Percentiles rank a stretch among this genome's conserved stretches.
Evolutionary conservation across 1,140 invertebrate species (phyloP).

Genomic region (Drosophila fuyamai): DNA sequence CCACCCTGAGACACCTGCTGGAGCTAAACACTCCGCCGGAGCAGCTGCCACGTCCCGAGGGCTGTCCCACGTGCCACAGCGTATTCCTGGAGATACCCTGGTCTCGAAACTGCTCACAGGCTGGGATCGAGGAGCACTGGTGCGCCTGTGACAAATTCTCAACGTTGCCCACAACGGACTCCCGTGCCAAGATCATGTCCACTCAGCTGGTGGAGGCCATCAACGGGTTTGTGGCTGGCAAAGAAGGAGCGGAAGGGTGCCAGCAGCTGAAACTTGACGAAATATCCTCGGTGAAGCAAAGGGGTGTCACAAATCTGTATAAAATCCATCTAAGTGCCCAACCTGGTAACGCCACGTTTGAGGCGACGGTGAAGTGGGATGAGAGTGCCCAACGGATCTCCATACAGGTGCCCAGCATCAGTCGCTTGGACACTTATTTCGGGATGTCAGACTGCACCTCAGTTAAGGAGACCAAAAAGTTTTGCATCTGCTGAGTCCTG

Average conservation of each 20-base stretch:
- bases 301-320: conserved; percentile 15
- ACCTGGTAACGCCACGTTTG: conserved; percentile 85
- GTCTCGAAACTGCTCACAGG: conserved; percentile 89
- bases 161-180: conserved; percentile 71
- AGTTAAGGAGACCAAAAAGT: conserved; percentile 85
- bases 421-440: conserved; percentile 87
- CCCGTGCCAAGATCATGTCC: conserved; percentile 72
- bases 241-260: conserved; percentile 48
- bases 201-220: conserved; percentile 85
- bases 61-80: conserved; percentile 88
- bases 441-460: conserved; percentile 85
- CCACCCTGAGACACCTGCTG: conserved; percentile 86
- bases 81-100: conserved; percentile 88
- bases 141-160: conserved; percentile 88
- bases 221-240: conserved; percentile 62
- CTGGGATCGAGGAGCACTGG: conserved; percentile 90
- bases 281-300: conserved; percentile 21
- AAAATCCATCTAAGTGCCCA: conserved; percentile 23
- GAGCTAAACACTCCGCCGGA: conserved; percentile 66
- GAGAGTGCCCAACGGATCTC: conserved; percentile 43
- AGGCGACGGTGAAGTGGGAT: conserved; percentile 86
- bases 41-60: conserved; percentile 33
- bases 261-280: conserved; percentile 14
- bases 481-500: conserved; percentile 85
- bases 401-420: conserved; percentile 85